Conservation (phyloP, 2,888 invertebrate genomes). For the Muschampia plurimacula region DNA sequence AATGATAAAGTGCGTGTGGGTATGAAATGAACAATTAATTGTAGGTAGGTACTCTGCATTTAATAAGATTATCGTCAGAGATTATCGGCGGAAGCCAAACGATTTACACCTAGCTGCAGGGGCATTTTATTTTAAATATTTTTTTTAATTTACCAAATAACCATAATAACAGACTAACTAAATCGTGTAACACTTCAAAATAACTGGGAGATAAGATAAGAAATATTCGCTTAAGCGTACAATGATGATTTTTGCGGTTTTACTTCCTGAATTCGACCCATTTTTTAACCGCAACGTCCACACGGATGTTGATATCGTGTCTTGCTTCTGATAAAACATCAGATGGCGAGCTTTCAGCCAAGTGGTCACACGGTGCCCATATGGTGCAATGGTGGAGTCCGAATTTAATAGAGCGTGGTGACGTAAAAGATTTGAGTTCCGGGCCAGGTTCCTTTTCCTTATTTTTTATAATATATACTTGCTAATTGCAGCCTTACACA, state of each 20-base stretch:
- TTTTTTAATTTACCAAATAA: not conserved
- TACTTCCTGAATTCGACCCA: constrained; percentile 76
- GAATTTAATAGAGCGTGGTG: constrained; percentile 45
- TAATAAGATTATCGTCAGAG: constrained; percentile 33
- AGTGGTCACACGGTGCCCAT: constrained; percentile 63
- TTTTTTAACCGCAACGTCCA: constrained; percentile 57
- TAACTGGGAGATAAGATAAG: not conserved
- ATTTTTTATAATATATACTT: not conserved
- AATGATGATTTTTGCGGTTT: constrained; percentile 66
- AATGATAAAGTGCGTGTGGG: constrained; percentile 50
- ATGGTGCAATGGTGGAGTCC: constrained; percentile 52
- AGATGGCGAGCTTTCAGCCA: constrained; percentile 56
- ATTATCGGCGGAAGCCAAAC: constrained; percentile 47
- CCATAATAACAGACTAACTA: not conserved
- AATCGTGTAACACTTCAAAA: not conserved
- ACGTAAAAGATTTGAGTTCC: constrained; percentile 50
- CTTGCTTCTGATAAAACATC: constrained; percentile 65
- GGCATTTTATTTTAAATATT: constrained; percentile 5
- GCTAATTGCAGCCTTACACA: not conserved
- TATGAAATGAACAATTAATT: constrained; percentile 49
- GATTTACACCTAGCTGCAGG: constrained; percentile 35
- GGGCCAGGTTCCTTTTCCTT: constrained; percentile 54
- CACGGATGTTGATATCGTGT: constrained; percentile 75
- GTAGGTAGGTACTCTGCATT: constrained; percentile 46
- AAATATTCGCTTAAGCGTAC: not conserved